phyloP scores from a whole-genome alignment of 2,797 vertebrate genomes.

The Eutrigla gurnardus region DNA sequence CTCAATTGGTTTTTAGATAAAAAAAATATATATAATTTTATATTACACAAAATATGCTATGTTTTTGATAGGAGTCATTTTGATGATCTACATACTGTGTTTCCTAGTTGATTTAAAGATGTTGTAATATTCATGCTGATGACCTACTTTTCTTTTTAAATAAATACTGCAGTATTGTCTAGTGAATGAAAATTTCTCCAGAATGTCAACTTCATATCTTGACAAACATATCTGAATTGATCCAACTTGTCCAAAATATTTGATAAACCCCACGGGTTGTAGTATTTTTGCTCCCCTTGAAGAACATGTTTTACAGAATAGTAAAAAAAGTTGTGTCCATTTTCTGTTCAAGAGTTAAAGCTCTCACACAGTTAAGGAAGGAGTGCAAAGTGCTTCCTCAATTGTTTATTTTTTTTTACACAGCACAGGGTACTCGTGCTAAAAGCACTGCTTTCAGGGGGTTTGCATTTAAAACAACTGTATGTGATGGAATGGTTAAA shows the following conservation, averaged over 20 bases:
- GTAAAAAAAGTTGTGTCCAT: neutral
- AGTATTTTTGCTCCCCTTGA: neutral
- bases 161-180: slow-evolving; percentile 8
- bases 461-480: neutral
- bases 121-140: slow-evolving; percentile 26
- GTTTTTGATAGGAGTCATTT: neutral
- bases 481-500: neutral
- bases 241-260: neutral
- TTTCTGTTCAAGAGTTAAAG: neutral
- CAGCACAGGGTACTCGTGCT: slow-evolving; percentile 1
- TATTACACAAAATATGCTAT: neutral
- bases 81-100: neutral
- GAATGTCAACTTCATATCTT: neutral
- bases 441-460: neutral
- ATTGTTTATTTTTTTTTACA: neutral
- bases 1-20: neutral
- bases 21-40: neutral
- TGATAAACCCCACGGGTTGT: fast-evolving
- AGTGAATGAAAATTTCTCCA: slow-evolving; percentile 11
- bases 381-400: neutral
- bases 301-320: neutral
- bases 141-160: slow-evolving; percentile 22
- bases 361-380: neutral
- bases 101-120: slow-evolving; percentile 15
- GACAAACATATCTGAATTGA: neutral